Conservation (phyloP, 2,888 invertebrate species). For the Dolomedes plantarius region DNA sequence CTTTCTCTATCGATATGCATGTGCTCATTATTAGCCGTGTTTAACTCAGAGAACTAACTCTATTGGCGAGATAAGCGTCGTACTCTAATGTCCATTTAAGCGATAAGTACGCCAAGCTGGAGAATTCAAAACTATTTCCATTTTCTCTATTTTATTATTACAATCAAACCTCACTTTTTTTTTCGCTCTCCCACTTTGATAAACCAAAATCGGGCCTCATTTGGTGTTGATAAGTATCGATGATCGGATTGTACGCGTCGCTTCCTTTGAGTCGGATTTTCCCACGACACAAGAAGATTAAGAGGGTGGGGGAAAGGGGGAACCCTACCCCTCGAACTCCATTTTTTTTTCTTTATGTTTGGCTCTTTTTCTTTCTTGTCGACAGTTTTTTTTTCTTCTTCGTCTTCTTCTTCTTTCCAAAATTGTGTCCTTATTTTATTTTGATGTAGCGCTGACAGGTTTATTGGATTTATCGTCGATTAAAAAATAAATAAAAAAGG, state of each 20-base stretch:
- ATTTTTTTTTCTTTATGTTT: background rate
- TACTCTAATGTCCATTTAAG: no score
- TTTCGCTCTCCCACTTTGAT: slow-evolving; percentile 21
- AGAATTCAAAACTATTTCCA: background rate
- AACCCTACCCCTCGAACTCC: background rate
- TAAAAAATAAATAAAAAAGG: no score
- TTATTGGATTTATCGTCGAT: no score
- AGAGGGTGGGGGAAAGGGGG: background rate
- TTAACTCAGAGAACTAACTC: no score
- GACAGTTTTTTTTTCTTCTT: no score
- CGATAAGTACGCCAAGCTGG: slow-evolving; percentile 34
- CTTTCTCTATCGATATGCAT: no score
- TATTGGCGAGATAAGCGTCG: no score
- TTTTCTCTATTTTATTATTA: slow-evolving; percentile 29
- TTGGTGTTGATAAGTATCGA: slow-evolving; percentile 62
- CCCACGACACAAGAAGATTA: slow-evolving; percentile 30
- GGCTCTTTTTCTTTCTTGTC: background rate
- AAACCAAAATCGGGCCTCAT: slow-evolving; percentile 48
- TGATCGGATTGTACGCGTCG: slow-evolving; percentile 46
- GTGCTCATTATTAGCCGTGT: no score
- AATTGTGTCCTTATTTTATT: no score
- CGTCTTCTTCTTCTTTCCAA: no score
- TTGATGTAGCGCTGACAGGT: no score
- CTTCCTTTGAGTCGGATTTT: slow-evolving; percentile 56
- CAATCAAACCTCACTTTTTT: slow-evolving; percentile 11